Conservation (phyloP, 2,888 invertebrate species). For the Byasa hedistus region DNA sequence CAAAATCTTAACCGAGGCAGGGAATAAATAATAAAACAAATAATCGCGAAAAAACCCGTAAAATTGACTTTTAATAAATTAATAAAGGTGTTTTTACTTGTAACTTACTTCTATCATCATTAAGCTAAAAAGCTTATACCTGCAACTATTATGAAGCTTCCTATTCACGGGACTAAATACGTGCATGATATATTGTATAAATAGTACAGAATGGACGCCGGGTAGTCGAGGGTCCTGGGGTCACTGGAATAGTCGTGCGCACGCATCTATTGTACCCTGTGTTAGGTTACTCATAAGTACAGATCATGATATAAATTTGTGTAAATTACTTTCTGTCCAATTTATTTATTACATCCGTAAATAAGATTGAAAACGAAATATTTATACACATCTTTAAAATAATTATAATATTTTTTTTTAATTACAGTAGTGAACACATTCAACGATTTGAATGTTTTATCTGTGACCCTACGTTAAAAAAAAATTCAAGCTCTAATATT, state of each 20-base stretch:
- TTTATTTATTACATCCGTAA: neutral
- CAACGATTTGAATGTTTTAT: too few relatives aligned
- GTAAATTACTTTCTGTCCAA: neutral
- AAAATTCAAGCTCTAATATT: too few relatives aligned
- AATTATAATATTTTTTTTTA: neutral
- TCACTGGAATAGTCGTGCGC: conserved; percentile 41
- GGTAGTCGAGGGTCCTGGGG: conserved; percentile 35
- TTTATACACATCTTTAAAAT: neutral
- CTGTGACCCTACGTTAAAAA: too few relatives aligned
- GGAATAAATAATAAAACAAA: too few relatives aligned
- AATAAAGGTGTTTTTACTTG: too few relatives aligned
- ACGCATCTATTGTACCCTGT: conserved; percentile 30
- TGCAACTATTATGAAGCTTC: neutral
- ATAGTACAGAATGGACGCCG: conserved; percentile 21
- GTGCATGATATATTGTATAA: conserved; percentile 18
- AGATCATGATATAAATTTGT: conserved; percentile 10
- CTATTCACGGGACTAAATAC: conserved; percentile 21
- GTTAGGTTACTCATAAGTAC: conserved; percentile 7
- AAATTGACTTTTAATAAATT: too few relatives aligned
- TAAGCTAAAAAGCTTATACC: neutral
- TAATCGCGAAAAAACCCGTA: too few relatives aligned
- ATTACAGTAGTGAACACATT: too few relatives aligned
- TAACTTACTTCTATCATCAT: conserved; percentile 3
- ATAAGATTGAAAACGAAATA: neutral
- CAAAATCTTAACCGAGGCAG: too few relatives aligned